These are phyloP conservation scores for Pygocentrus nattereri DNA, from an alignment of 2,797 vertebrate genomes.

Conservation along the genomic window DNA sequence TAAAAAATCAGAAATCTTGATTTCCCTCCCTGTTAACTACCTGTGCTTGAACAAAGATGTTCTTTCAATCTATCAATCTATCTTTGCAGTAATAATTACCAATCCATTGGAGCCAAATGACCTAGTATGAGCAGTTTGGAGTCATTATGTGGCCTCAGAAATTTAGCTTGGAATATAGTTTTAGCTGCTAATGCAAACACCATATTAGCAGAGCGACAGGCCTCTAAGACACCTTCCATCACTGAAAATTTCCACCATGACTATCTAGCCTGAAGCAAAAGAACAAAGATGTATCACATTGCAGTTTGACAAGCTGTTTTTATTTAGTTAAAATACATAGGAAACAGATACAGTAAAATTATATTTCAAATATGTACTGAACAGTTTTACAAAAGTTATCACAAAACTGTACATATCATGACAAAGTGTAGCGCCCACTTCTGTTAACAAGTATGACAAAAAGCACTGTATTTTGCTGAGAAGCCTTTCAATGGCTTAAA, in stretches of 20 bases:
- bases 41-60: not conserved
- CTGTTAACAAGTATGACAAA: conserved; percentile 83
- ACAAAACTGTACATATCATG: conserved; percentile 95
- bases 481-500: conserved; percentile 83
- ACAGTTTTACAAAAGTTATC: conserved; percentile 96
- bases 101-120: conserved; percentile 39
- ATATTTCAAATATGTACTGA: conserved; percentile 87
- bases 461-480: conserved; percentile 80
- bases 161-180: conserved; percentile 15
- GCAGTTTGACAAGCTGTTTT: conserved; percentile 60
- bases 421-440: conserved; percentile 83
- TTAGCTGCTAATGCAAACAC: not conserved
- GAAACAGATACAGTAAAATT: conserved; percentile 91
- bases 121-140: conserved; percentile 37
- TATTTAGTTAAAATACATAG: conserved; percentile 93
- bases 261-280: not conserved
- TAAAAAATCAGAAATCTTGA: too few relatives aligned
- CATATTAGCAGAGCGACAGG: not conserved
- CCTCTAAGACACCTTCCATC: not conserved
- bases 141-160: conserved; percentile 36
- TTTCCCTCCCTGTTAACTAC: not conserved
- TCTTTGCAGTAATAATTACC: conserved; percentile 39
- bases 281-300: not conserved
- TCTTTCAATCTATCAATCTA: not conserved
- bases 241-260: not conserved